Evolutionary conservation across 1,140 invertebrate genomes (phyloP).

Genomic region (Drosophila athabasca): DNA sequence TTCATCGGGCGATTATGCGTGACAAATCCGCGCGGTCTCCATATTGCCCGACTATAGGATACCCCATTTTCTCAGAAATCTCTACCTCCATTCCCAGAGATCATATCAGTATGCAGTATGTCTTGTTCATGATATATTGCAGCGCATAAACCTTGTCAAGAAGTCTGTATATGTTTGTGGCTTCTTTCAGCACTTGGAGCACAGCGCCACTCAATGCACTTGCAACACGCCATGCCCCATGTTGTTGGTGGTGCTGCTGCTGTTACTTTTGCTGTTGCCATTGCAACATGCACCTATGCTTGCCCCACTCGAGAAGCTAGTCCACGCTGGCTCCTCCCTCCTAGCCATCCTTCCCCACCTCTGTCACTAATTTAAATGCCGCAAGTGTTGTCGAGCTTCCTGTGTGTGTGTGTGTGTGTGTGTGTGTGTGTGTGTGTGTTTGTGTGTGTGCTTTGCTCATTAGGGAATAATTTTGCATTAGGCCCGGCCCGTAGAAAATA

Average conservation of each 20-base stretch:
- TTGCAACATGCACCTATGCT: slow-evolving; percentile 68
- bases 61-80: too few species aligned
- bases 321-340: not conserved
- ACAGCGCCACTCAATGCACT: slow-evolving; percentile 65
- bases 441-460: slow-evolving; percentile 46
- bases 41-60: too few species aligned
- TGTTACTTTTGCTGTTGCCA: slow-evolving; percentile 10
- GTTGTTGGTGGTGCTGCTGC: slow-evolving; percentile 37
- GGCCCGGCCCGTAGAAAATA: slow-evolving; percentile 14
- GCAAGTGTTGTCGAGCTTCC: slow-evolving; percentile 75
- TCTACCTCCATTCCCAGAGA: too few species aligned
- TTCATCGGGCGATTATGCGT: slow-evolving; percentile 24
- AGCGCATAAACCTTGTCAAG: slow-evolving; percentile 25
- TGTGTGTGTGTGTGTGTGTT: slow-evolving; percentile 37
- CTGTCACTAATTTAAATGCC: slow-evolving; percentile 70
- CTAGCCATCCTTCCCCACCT: not conserved
- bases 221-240: slow-evolving; percentile 51
- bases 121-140: not conserved
- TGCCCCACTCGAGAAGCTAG: slow-evolving; percentile 58
- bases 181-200: slow-evolving; percentile 65
- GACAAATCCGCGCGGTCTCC: not conserved
- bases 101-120: not conserved
- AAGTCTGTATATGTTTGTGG: slow-evolving; percentile 61
- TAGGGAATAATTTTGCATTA: slow-evolving; percentile 68
- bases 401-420: slow-evolving; percentile 44